phyloP scores from a whole-genome alignment of 2,888 invertebrate species.

The Leptinotarsa tumamoca region DNA sequence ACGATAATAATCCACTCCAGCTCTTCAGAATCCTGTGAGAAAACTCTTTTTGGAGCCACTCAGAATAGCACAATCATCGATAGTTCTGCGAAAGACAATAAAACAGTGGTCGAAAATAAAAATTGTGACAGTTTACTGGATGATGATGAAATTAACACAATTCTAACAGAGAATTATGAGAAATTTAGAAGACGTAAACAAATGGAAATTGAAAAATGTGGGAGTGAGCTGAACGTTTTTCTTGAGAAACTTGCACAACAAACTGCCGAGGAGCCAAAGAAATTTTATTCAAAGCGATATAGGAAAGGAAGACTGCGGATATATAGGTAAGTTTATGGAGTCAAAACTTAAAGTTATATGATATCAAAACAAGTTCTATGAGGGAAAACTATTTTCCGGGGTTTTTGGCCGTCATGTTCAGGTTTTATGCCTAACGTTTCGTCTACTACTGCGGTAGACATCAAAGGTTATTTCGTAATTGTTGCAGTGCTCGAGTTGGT shows the following conservation, averaged over 20 bases:
- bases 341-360: no score
- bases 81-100: neutral
- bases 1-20: no score
- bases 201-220: neutral
- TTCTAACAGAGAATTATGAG: constrained; percentile 30
- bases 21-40: no score
- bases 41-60: neutral
- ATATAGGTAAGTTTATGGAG: constrained; percentile 36
- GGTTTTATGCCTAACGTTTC: no score
- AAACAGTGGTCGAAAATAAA: neutral
- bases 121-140: constrained; percentile 6
- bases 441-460: no score
- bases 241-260: constrained; percentile 18
- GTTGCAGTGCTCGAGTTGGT: no score
- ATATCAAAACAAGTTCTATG: no score
- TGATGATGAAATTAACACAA: constrained; percentile 23
- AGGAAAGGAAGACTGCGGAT: constrained; percentile 47
- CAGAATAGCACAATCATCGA: neutral
- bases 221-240: neutral
- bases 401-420: no score
- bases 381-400: no score
- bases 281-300: constrained; percentile 36
- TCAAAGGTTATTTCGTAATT: no score
- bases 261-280: neutral
- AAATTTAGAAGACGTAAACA: constrained; percentile 16